Evolutionary conservation across 2,797 vertebrate species (phyloP).

Genomic region (Mormyrops attenuatus): DNA sequence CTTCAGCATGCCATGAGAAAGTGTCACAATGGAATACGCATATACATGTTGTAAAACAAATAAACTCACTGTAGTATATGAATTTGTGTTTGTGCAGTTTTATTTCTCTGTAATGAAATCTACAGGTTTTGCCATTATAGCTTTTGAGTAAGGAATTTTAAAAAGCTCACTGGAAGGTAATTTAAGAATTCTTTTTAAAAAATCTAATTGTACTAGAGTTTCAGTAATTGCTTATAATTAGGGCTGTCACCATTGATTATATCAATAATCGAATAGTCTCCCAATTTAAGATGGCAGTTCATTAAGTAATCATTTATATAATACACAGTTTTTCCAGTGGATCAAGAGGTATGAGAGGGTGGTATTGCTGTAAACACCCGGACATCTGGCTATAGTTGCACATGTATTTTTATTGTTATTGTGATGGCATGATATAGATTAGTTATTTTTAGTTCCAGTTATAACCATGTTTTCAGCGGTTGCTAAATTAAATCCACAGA

Average conservation of each 20-base stretch:
- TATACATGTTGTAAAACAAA: background rate
- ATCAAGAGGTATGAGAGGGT: background rate
- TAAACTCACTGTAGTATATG: background rate
- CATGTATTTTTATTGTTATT: background rate
- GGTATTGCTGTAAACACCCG: background rate
- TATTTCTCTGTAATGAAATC: background rate
- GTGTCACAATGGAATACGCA: background rate
- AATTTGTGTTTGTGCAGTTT: background rate
- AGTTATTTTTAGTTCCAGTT: background rate
- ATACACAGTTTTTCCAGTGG: background rate
- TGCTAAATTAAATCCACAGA: background rate
- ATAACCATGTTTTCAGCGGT: background rate
- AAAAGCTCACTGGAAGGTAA: background rate
- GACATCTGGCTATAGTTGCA: background rate
- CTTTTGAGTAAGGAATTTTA: background rate
- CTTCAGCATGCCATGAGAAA: background rate
- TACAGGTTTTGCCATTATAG: background rate
- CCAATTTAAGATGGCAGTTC: background rate
- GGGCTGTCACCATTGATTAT: background rate
- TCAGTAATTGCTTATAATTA: background rate
- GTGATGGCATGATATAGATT: background rate
- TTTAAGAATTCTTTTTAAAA: background rate
- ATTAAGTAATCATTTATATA: background rate
- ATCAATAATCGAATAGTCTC: background rate
- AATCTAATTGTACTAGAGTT: background rate